Evolutionary conservation across 2,888 invertebrate species (phyloP), one percentile per base, ranked within the genome.

Genomic region (Tetropium fuscum): DNA sequence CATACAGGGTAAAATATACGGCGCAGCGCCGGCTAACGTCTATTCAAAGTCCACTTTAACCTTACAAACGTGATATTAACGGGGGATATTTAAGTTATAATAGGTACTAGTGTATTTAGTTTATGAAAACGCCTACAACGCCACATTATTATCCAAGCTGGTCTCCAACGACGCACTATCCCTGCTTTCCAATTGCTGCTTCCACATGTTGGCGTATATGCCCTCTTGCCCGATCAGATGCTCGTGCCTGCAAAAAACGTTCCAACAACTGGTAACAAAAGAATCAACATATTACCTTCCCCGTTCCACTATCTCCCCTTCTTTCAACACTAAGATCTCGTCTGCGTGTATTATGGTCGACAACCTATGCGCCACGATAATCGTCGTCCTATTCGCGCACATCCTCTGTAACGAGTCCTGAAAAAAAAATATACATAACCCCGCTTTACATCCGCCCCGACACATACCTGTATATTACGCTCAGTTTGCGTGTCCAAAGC

Each of bases 401-500:
- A 96, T 90, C 60, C 87, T 84, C 34, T 87, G 86, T 40, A 95
- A 78, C 0, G 94, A 92, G 10, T 91, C 85, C 87, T 90, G 81
- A 54, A 68, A 66, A 56, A 38, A 27, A 27, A 56, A 32, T 5
- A 16, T n/a, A n/a, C 18, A 19, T 56, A 38, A 34, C 13, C 30
- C 38, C 11, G 15, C 25, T 20, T 18, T 38, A 47, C 10, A 25
- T n/a, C 11, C 6, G 1, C 1, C n/a, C 13, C 10, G 11, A 1
- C n/a, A 7, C 57, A 65, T 66, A 87, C 88, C 83, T 93, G 93
- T 75, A 94, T 94, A 79, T 93, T 91, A 53, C 97, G 86, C 79
- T 98, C 98, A 0, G 98, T 97, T 74, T 95, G 90, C 0, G 98
- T 98, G 78, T 98, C 98, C 25, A 98, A 84, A 0, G 98, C 97